A percentile compares a stretch with the other conserved stretches of the same genome.
Evolutionary conservation across 2,797 vertebrate species (phyloP).

Genomic region (Rhincodon typus): DNA sequence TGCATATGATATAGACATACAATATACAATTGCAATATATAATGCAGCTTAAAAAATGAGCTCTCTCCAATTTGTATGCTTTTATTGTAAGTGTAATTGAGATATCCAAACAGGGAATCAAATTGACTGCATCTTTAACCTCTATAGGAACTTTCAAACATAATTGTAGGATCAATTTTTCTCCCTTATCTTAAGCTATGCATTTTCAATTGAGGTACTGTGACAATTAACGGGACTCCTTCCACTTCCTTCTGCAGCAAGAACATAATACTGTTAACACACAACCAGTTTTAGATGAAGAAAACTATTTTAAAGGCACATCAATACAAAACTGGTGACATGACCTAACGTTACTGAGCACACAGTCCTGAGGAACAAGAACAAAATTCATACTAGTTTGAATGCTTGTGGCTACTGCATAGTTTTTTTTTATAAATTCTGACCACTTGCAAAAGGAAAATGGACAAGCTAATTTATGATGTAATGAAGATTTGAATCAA

Average conservation of each 20-base stretch:
- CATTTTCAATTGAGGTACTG: neutral
- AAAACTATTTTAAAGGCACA: too few species aligned
- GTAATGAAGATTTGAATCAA: neutral
- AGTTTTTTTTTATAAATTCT: too few species aligned
- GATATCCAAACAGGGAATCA: neutral
- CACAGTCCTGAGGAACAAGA: neutral
- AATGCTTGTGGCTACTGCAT: neutral
- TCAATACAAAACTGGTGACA: neutral
- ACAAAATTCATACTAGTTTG: neutral
- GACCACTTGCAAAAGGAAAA: neutral
- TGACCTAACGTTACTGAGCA: neutral
- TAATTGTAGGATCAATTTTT: neutral
- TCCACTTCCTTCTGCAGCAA: neutral
- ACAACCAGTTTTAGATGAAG: neutral
- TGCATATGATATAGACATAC: too few species aligned
- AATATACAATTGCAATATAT: neutral
- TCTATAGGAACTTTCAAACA: neutral
- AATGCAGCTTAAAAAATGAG: neutral
- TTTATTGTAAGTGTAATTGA: neutral
- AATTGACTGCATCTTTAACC: neutral
- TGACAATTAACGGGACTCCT: neutral
- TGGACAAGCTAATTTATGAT: neutral
- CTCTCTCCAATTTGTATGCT: neutral
- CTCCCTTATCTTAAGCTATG: neutral
- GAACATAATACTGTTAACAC: neutral